These are phyloP conservation scores for Eustalomyia histrio DNA, from an alignment of 2,888 invertebrate genomes.

Conservation along the genomic window DNA sequence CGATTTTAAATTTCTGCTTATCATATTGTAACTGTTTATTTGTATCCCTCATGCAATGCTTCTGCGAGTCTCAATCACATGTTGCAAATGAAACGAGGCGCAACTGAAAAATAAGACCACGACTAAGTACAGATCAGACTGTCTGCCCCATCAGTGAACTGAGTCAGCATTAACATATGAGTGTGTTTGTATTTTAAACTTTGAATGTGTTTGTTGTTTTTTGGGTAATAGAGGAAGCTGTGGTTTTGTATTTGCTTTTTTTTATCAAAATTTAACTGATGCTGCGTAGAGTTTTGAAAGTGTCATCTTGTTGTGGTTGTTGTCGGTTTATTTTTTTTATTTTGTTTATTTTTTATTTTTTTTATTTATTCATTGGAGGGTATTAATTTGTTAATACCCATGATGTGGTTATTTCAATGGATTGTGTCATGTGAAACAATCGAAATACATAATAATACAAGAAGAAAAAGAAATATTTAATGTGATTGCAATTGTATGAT, in stretches of 20 bases:
- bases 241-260: constrained; percentile 49
- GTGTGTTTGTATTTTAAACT: not conserved
- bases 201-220: constrained; percentile 3
- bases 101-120: constrained; percentile 35
- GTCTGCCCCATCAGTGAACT: constrained; percentile 40
- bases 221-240: constrained; percentile 62
- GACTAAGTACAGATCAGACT: constrained; percentile 36
- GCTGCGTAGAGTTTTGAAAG: constrained; percentile 47
- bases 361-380: constrained; percentile 28
- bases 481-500: constrained; percentile 46
- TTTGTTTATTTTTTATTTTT: no score
- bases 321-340: constrained; percentile 45
- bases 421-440: constrained; percentile 56
- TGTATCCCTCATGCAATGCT: constrained; percentile 21
- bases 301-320: constrained; percentile 60
- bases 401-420: constrained; percentile 52
- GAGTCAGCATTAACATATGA: constrained; percentile 50
- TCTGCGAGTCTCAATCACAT: not conserved
- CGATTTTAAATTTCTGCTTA: constrained; percentile 46
- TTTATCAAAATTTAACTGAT: constrained; percentile 37
- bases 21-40: constrained; percentile 50
- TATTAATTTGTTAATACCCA: constrained; percentile 59
- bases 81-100: constrained; percentile 26
- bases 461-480: constrained; percentile 6
- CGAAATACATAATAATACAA: constrained; percentile 18